These are phyloP conservation scores for Zoanthus gigantus DNA, from an alignment of 92 coral and sea anemone species.

Conservation along the genomic window DNA sequence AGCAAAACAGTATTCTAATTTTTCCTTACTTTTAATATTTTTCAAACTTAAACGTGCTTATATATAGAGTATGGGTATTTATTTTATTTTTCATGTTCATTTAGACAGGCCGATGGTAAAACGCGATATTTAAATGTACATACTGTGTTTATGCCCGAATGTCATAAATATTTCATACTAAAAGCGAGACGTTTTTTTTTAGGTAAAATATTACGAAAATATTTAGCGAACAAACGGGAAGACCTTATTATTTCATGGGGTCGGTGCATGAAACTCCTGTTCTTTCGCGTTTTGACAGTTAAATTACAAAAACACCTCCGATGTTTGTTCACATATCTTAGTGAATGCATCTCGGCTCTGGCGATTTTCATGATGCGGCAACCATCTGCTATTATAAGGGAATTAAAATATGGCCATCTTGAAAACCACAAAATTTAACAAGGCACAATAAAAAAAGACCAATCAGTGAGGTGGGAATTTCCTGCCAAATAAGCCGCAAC, in stretches of 20 bases:
- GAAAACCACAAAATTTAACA: constrained; percentile 53
- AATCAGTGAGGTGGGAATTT: constrained; percentile 9
- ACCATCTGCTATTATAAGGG: constrained; percentile 51
- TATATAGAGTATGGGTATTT: not conserved
- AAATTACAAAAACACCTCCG: not conserved
- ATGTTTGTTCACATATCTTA: not conserved
- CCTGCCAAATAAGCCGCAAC: constrained; percentile 10
- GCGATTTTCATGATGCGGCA: constrained; percentile 4
- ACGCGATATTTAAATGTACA: constrained; percentile 45
- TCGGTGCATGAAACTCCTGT: not conserved
- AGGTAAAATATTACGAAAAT: constrained; percentile 41
- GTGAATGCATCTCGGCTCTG: not conserved
- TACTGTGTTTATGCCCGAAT: constrained; percentile 80
- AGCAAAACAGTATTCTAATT: not conserved
- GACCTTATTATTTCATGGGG: not conserved
- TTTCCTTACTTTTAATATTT: not conserved
- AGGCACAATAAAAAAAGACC: constrained; percentile 37
- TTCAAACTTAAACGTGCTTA: not conserved
- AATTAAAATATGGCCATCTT: constrained; percentile 49
- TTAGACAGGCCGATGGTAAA: constrained; percentile 34
- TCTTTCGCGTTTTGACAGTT: not conserved
- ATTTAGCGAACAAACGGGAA: constrained; percentile 26
- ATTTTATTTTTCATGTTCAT: constrained; percentile 7
- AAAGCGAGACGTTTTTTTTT: constrained; percentile 68
- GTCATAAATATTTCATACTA: constrained; percentile 87